A percentile compares a stretch with the other conserved stretches of the same genome.
phyloP scores from a whole-genome alignment of 2,888 invertebrate genomes.

The Sisyra terminalis region DNA sequence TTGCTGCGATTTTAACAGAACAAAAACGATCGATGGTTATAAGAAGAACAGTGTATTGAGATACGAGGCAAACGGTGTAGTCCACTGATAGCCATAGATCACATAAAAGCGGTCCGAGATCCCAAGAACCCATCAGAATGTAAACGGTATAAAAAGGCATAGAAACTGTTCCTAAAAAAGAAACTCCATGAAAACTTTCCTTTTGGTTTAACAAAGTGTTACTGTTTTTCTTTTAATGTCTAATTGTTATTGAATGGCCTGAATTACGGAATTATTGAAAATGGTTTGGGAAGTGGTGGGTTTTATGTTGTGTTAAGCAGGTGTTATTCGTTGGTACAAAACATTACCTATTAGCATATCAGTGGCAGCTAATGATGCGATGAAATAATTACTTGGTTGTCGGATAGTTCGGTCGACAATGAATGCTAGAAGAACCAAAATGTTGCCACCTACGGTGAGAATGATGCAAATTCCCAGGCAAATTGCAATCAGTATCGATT shows the following conservation, averaged over 20 bases:
- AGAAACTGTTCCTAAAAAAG: conserved; percentile 69
- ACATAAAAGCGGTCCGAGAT: conserved; percentile 86
- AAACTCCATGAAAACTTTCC: too few relatives aligned
- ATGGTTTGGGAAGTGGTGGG: not conserved
- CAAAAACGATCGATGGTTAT: conserved; percentile 98
- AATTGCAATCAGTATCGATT: conserved; percentile 75
- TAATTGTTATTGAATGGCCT: not conserved
- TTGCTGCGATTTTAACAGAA: conserved; percentile 95
- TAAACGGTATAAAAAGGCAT: conserved; percentile 99
- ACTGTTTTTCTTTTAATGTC: not conserved
- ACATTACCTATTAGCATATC: conserved; percentile 84
- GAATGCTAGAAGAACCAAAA: conserved; percentile 87
- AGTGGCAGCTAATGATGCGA: conserved; percentile 92
- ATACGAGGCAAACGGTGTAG: conserved; percentile 96
- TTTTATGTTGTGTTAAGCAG: not conserved
- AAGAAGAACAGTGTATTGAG: conserved; percentile 95
- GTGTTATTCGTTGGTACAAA: not conserved
- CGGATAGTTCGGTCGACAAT: conserved; percentile 84
- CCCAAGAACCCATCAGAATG: conserved; percentile 93
- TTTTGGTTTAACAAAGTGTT: not conserved
- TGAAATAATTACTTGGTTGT: conserved; percentile 98
- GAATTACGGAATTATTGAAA: not conserved
- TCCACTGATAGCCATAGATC: conserved; percentile 98
- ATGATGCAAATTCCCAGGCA: conserved; percentile 77
- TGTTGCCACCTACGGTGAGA: conserved; percentile 87